Evolutionary conservation across 2,113 vertebrate genomes (phyloP).

Genomic region (Calyptommatus sinebrachiatus): DNA sequence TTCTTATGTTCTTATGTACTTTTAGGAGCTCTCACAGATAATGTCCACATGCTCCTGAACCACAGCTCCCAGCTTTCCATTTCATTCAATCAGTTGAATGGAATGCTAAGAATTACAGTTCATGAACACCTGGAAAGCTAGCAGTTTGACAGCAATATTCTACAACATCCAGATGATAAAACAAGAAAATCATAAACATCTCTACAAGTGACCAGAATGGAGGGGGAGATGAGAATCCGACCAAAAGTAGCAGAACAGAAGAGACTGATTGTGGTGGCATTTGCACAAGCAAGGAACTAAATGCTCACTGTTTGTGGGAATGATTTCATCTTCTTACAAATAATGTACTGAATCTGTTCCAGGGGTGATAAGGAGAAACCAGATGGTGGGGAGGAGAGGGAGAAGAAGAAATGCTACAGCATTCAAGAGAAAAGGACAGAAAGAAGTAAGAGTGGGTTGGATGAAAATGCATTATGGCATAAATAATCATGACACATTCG

Average conservation of each 20-base stretch:
- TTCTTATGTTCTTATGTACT: no score
- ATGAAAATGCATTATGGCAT: not conserved
- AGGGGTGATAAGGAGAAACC: not conserved
- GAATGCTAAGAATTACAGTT: no score
- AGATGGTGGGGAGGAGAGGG: not conserved
- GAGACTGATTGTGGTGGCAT: not conserved
- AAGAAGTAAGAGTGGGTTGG: not conserved
- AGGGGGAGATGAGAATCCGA: not conserved
- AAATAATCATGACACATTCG: not conserved
- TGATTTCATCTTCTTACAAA: not conserved
- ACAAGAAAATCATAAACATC: no score
- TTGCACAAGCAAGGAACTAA: not conserved
- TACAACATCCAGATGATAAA: no score
- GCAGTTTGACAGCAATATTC: no score
- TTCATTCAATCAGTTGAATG: no score
- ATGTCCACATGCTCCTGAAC: no score
- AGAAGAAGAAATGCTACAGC: not conserved
- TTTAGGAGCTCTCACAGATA: no score
- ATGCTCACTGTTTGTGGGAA: not conserved
- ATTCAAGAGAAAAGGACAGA: not conserved
- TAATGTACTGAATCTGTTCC: not conserved
- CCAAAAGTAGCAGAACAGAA: not conserved
- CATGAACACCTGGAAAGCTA: no score
- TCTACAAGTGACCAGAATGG: no score
- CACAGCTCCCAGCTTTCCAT: no score